phyloP scores from a whole-genome alignment of 53 echinoderm and acorn worm genomes.

The Hippasteria phrygiana region DNA sequence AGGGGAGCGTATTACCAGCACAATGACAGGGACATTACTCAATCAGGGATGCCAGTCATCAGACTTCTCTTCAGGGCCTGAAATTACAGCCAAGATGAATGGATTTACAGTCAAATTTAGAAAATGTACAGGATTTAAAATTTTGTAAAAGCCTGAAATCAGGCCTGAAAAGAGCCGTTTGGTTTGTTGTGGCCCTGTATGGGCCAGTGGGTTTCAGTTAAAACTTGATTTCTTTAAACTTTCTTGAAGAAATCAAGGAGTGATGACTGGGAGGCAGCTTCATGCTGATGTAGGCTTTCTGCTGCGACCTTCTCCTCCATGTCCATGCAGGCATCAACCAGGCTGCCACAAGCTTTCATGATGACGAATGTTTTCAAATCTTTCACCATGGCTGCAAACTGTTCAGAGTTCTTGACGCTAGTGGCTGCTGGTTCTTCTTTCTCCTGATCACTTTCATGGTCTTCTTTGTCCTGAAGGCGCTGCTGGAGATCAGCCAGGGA shows the following conservation, averaged over 20 bases:
- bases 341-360: not conserved
- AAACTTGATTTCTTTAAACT: not conserved
- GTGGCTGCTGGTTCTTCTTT: not conserved
- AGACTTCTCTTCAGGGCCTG: too few species aligned
- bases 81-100: too few species aligned
- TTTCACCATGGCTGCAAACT: not conserved
- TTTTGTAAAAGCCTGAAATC: too few species aligned
- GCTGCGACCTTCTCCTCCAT: constrained; percentile 1
- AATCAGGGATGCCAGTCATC: too few species aligned
- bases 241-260: not conserved
- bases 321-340: constrained; percentile 1
- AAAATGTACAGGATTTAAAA: too few species aligned
- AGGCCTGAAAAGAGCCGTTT: not conserved
- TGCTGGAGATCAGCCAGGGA: not conserved
- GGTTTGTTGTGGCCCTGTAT: not conserved
- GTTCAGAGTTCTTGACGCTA: not conserved
- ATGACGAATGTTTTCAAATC: not conserved
- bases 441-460: not conserved
- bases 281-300: not conserved
- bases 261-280: not conserved
- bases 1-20: not conserved
- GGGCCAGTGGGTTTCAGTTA: not conserved
- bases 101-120: too few species aligned
- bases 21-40: not conserved
- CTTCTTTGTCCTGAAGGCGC: not conserved